These are phyloP conservation scores for Anas capensis DNA, from an alignment of 2,797 vertebrate genomes.

Conservation along the genomic window DNA sequence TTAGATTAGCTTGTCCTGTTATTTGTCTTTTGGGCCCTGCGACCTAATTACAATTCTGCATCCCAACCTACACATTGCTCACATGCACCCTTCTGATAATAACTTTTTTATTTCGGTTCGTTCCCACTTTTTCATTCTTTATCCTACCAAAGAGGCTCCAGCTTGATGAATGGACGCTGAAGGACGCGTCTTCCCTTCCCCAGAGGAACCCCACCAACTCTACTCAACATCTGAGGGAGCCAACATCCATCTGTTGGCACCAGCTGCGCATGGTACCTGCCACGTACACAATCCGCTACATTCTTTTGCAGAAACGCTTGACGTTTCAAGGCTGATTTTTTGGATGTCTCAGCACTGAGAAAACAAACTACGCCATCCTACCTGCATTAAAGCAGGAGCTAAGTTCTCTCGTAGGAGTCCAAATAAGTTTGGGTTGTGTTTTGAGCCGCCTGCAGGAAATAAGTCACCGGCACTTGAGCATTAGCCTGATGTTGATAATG, in stretches of 20 bases:
- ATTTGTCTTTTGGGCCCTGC: conserved; percentile 40
- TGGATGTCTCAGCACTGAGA: not conserved
- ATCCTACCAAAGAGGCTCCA: not conserved
- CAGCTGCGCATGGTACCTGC: not conserved
- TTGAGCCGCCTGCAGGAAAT: conserved; percentile 11
- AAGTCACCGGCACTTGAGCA: not conserved
- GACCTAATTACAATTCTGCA: conserved; percentile 51
- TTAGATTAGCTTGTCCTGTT: conserved; percentile 60
- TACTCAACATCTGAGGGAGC: rapidly evolving
- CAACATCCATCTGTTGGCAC: not conserved
- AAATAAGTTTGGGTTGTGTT: not conserved
- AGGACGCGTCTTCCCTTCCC: not conserved
- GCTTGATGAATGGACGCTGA: not conserved
- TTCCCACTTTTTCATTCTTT: not conserved
- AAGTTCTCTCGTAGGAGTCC: not conserved
- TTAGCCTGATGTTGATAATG: not conserved
- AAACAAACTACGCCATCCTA: not conserved
- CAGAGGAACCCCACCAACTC: not conserved
- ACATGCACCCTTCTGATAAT: not conserved
- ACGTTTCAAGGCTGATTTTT: not conserved
- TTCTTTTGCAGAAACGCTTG: not conserved
- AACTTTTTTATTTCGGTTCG: not conserved
- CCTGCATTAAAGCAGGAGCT: not conserved
- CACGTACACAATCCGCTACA: rapidly evolving
- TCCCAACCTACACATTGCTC: not conserved